Percentiles rank a stretch among this genome's conserved stretches.
Conservation (phyloP, 2,888 invertebrate species). For the Dryadula phaetusa region DNA sequence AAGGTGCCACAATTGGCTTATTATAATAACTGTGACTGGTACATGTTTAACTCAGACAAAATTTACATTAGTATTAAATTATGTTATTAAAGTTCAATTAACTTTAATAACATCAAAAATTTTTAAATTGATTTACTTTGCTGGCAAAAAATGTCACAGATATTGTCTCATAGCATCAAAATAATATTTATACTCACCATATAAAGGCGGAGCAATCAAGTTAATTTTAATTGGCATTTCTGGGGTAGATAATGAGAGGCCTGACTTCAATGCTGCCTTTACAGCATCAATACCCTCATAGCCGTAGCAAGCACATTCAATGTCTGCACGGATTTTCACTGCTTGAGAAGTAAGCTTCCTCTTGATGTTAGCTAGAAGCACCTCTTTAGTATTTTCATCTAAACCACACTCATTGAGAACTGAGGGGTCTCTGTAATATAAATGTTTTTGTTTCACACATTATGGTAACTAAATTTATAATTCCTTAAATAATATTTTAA, state of each 20-base stretch:
- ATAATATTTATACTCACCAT: constrained; percentile 87
- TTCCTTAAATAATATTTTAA: too few relatives aligned
- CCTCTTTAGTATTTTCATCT: constrained; percentile 95
- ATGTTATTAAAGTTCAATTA: too few relatives aligned
- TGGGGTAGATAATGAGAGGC: constrained; percentile 94
- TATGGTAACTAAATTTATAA: too few relatives aligned
- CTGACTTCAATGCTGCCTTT: constrained; percentile 94
- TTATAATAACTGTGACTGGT: too few relatives aligned
- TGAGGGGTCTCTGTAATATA: constrained; percentile 91
- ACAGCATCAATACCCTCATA: constrained; percentile 99
- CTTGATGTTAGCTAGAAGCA: constrained; percentile 96
- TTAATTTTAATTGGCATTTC: constrained; percentile 99
- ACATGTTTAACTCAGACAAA: too few relatives aligned
- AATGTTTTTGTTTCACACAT: too few relatives aligned
- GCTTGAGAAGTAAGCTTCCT: constrained; percentile 97
- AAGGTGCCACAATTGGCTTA: too few relatives aligned
- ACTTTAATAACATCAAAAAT: too few relatives aligned
- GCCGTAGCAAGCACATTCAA: constrained; percentile 82
- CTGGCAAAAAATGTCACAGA: too few relatives aligned
- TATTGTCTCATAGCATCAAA: too few relatives aligned
- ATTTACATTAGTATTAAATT: too few relatives aligned
- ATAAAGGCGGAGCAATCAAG: constrained; percentile 98
- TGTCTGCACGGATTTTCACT: constrained; percentile 76
- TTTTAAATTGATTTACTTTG: too few relatives aligned
- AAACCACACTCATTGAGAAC: constrained; percentile 98